phyloP scores from a whole-genome alignment of 2,113 vertebrate genomes.

The Hydropotes inermis region DNA sequence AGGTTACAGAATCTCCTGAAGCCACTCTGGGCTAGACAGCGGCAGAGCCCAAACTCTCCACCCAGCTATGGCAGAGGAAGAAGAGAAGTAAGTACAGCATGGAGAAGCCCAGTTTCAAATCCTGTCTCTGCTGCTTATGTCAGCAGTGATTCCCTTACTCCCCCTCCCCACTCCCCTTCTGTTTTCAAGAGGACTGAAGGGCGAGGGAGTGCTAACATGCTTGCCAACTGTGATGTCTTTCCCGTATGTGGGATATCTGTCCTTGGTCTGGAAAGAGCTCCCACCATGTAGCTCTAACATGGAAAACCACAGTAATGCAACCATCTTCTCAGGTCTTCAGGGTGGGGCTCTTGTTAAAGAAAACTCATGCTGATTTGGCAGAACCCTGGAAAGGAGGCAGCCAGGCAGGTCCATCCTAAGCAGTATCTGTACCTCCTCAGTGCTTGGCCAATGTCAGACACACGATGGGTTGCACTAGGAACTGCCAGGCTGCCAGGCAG shows the following conservation, averaged over 20 bases:
- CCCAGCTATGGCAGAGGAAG: background rate
- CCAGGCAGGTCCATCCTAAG: background rate
- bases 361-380: background rate
- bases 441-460: background rate
- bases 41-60: background rate
- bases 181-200: background rate
- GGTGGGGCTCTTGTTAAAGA: background rate
- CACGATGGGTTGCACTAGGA: background rate
- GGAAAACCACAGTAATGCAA: background rate
- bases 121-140: background rate
- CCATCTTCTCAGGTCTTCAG: background rate
- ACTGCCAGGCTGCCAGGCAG: background rate
- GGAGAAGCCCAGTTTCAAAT: background rate
- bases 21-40: background rate
- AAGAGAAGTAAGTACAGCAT: background rate
- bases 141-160: background rate
- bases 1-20: background rate
- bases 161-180: background rate
- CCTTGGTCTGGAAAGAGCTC: background rate
- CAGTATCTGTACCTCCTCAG: too few species aligned
- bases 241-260: background rate
- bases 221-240: background rate
- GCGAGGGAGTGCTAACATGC: rapidly evolving
- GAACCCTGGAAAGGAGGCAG: background rate
- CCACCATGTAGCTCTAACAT: background rate